A percentile compares a stretch with the other conserved stretches of the same genome.
Evolutionary conservation across 2,113 vertebrate genomes (phyloP).

Genomic region (Chitala chitala): DNA sequence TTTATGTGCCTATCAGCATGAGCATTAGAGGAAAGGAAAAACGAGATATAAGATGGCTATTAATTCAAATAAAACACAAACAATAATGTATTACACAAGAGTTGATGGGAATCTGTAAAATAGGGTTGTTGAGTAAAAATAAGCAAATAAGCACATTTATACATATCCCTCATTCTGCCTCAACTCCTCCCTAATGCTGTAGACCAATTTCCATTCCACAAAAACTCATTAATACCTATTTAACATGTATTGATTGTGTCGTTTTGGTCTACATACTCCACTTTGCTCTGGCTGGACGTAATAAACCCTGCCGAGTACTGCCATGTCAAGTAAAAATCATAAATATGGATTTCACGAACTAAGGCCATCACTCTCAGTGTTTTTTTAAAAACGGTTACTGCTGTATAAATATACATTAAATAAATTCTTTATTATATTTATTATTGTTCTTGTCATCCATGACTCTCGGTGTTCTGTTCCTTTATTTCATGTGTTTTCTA

Average conservation of each 20-base stretch:
- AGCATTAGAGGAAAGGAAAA: no score
- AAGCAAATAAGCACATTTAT: not conserved
- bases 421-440: no score
- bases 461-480: no score
- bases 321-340: constrained; percentile 57
- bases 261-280: constrained; percentile 63
- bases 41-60: no score
- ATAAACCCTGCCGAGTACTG: constrained; percentile 58
- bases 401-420: not conserved
- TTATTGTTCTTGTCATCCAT: no score
- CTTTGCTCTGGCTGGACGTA: constrained; percentile 55
- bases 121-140: not conserved
- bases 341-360: constrained; percentile 18
- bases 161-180: not conserved
- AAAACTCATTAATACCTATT: constrained; percentile 1
- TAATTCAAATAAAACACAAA: not conserved
- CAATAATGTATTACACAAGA: not conserved
- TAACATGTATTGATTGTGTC: constrained; percentile 62
- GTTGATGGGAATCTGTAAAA: not conserved
- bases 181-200: not conserved
- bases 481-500: no score
- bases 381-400: constrained; percentile 1
- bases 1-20: no score
- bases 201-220: not conserved
- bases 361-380: not conserved